These are phyloP conservation scores for Zaprionus vittiger DNA, from an alignment of 1,140 invertebrate genomes.

Conservation along the genomic window DNA sequence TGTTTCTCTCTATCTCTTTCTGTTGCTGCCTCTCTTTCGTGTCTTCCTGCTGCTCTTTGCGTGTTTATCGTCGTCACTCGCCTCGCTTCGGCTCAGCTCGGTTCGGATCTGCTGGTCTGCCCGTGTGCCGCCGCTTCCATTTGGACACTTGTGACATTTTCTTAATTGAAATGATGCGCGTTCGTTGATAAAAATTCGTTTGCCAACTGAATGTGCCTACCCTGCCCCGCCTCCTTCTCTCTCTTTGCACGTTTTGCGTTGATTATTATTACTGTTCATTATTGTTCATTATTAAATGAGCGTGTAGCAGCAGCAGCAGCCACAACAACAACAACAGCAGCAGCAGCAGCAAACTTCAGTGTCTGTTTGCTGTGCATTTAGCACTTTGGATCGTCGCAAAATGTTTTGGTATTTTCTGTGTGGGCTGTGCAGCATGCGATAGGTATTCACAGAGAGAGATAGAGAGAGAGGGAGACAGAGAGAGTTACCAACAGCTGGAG, in stretches of 20 bases:
- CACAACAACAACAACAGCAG: not conserved
- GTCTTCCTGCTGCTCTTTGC: conserved; percentile 2
- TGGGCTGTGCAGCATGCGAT: conserved; percentile 61
- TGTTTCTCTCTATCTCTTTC: not conserved
- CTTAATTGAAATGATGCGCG: conserved; percentile 83
- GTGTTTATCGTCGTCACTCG: conserved; percentile 5
- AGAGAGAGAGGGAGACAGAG: not conserved
- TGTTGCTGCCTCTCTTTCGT: not conserved
- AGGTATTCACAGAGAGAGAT: not conserved
- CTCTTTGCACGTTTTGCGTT: conserved; percentile 69
- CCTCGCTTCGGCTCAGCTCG: conserved; percentile 18
- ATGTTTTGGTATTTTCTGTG: conserved; percentile 52
- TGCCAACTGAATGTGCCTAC: conserved; percentile 39
- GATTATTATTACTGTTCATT: conserved; percentile 80
- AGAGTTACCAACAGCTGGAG: not conserved
- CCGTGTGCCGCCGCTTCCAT: conserved; percentile 50
- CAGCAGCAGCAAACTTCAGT: not conserved
- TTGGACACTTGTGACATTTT: conserved; percentile 82
- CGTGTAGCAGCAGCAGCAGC: conserved; percentile 26
- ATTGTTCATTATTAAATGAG: conserved; percentile 82
- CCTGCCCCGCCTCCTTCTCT: not conserved
- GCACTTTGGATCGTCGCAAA: conserved; percentile 36
- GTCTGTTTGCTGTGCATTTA: conserved; percentile 39
- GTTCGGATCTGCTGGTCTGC: conserved; percentile 25
- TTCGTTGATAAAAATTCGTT: conserved; percentile 81